These are phyloP conservation scores for Arbacia lixula DNA, from an alignment of 53 echinoderm and acorn worm species.

Conservation along the genomic window DNA sequence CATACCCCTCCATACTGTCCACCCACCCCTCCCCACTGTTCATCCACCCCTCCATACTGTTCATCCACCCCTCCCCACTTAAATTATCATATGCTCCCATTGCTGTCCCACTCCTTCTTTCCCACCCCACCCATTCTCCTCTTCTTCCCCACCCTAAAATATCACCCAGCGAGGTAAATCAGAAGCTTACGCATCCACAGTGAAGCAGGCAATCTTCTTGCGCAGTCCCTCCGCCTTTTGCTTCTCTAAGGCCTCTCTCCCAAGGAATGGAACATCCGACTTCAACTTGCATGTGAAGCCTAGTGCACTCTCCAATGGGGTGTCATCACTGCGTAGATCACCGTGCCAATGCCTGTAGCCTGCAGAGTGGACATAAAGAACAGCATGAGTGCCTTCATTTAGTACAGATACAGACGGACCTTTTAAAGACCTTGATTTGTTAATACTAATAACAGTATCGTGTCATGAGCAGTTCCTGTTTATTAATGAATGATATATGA, in stretches of 20 bases:
- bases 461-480: no score
- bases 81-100: no score
- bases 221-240: conserved; percentile 90
- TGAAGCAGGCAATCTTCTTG: conserved; percentile 86
- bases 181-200: conserved; percentile 93
- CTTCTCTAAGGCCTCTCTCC: conserved; percentile 82
- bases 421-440: no score
- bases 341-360: conserved; percentile 96
- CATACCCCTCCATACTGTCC: no score
- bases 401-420: no score
- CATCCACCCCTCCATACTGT: no score
- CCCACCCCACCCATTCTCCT: no score
- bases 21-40: no score
- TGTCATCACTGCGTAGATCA: conserved; percentile 82
- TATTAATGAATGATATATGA: no score
- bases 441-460: no score
- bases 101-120: neutral
- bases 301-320: conserved; percentile 87
- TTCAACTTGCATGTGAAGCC: conserved; percentile 97
- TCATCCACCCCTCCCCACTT: no score
- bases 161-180: neutral
- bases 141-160: neutral
- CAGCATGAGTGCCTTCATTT: no score
- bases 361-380: conserved; percentile 29
- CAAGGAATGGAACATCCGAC: conserved; percentile 87